These are phyloP conservation scores for Microdon myrmicae DNA, from an alignment of 2,888 invertebrate species.

Conservation along the genomic window DNA sequence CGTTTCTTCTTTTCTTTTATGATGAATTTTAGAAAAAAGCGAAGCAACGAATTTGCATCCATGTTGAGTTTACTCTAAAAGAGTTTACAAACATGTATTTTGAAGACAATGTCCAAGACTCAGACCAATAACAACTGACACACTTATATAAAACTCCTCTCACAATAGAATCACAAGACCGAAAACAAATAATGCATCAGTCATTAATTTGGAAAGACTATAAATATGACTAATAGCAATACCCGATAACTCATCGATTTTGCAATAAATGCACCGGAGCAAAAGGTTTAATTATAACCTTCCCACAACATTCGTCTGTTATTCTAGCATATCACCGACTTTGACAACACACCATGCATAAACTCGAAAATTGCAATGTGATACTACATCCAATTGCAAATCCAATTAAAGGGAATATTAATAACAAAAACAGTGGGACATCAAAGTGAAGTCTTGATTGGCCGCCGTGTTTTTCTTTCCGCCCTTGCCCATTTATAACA, in stretches of 20 bases:
- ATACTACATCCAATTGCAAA: slow-evolving; percentile 45
- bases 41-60: too few relatives aligned
- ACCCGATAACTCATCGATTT: too few relatives aligned
- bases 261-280: too few relatives aligned
- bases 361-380: slow-evolving; percentile 24
- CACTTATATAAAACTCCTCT: too few relatives aligned
- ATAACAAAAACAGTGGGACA: slow-evolving; percentile 12
- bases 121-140: too few relatives aligned
- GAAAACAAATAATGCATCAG: not conserved
- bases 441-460: slow-evolving; percentile 25
- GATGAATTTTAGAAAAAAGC: too few relatives aligned
- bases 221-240: too few relatives aligned
- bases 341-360: slow-evolving; percentile 4
- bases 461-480: not conserved
- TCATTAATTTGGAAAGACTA: not conserved
- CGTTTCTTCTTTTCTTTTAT: too few relatives aligned
- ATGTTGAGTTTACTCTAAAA: too few relatives aligned
- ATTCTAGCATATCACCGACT: not conserved
- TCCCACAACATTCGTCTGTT: not conserved
- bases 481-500: not conserved
- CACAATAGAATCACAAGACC: not conserved
- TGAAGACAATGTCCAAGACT: too few relatives aligned
- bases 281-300: slow-evolving; percentile 17
- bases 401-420: slow-evolving; percentile 41
- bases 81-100: too few relatives aligned